phyloP scores from a whole-genome alignment of 1,140 invertebrate species.

The Lepeophtheirus salmonis region DNA sequence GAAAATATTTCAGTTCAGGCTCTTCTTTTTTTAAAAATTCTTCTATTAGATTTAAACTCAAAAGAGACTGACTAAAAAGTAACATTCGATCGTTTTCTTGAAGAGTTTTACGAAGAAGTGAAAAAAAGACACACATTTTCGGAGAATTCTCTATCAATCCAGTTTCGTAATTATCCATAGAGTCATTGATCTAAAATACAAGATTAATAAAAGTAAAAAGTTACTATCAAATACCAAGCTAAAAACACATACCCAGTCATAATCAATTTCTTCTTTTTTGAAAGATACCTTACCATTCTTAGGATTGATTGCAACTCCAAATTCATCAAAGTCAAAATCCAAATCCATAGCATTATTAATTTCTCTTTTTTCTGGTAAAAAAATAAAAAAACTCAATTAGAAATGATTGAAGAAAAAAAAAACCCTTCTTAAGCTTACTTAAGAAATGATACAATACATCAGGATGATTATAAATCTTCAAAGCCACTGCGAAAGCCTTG shows the following conservation, averaged over 20 bases:
- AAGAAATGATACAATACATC: slow-evolving; percentile 84
- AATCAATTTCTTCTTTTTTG: slow-evolving; percentile 25
- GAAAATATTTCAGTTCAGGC: slow-evolving; percentile 5
- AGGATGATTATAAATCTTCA: slow-evolving; percentile 99
- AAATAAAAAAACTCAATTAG: not conserved
- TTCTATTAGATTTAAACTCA: slow-evolving; percentile 92
- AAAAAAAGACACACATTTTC: slow-evolving; percentile 87
- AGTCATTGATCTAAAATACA: slow-evolving; percentile 45
- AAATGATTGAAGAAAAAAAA: slow-evolving; percentile 5
- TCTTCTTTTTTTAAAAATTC: slow-evolving; percentile 63
- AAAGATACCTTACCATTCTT: not conserved
- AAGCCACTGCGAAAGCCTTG: slow-evolving; percentile 93
- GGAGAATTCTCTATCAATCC: slow-evolving; percentile 78
- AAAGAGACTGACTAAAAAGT: slow-evolving; percentile 90
- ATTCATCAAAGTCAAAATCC: slow-evolving; percentile 70
- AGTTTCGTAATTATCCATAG: slow-evolving; percentile 67
- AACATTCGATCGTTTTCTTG: slow-evolving; percentile 68
- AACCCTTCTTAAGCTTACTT: slow-evolving; percentile 41
- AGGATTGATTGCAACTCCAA: slow-evolving; percentile 29
- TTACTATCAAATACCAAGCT: too few relatives aligned
- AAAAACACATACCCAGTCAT: slow-evolving; percentile 29
- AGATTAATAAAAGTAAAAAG: slow-evolving; percentile 14
- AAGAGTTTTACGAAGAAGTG: slow-evolving; percentile 74
- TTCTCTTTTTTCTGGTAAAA: not conserved
- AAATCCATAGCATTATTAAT: slow-evolving; percentile 52